Base-by-base conservation (phyloP, 2,113 vertebrate genomes). In the Coregonus clupeaformis region DNA sequence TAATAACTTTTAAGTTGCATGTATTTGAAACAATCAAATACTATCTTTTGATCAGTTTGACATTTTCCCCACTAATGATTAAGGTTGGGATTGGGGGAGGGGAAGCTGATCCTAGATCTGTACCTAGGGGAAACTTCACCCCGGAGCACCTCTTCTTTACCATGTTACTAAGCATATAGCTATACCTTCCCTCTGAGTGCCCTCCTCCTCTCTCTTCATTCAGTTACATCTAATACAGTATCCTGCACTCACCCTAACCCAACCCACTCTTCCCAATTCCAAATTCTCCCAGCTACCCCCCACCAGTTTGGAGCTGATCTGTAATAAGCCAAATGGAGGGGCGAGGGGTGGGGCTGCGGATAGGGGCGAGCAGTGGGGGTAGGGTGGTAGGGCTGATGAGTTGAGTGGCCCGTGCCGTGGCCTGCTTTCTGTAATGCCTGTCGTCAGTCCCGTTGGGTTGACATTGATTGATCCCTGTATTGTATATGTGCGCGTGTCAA, bases 261-360 rank as follows among this genome's bases (percentile, higher is more conserved):
- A 63, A 63, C 29, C 59, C n/a, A 30, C 30, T 22, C 30, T 73
- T 25, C 32, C 24, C 59, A 6, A 24, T 42, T 22, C 32, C 57
- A 32, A 62, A 60, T 64, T 27, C 59, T 45, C 65, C 25, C 36
- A 16, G 24, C 22, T 63, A 63, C 60, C 69, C 36, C 36, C 36
- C 36, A 42, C 36, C 36, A 62, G 29, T 68, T 64, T 25, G 68
- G 29, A 42, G 20, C 32, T 57, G 60, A 69, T 49, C 5, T 45
- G 29, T 55, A 9, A 62, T 72, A 67, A 69, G 29, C 69, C 70
- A 64, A 76, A 72, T 69, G 29, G 57, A 69, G 27, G 29, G 29
- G 5, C 13, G 14, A 25, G 45, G 32, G 45, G 4, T 80, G 65
- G 42, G 29, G 14, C 7, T 36, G 32, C 7, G 36, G 36, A 36